phyloP scores from a whole-genome alignment of 2,888 invertebrate species.

The Sinotaia quadrata region DNA sequence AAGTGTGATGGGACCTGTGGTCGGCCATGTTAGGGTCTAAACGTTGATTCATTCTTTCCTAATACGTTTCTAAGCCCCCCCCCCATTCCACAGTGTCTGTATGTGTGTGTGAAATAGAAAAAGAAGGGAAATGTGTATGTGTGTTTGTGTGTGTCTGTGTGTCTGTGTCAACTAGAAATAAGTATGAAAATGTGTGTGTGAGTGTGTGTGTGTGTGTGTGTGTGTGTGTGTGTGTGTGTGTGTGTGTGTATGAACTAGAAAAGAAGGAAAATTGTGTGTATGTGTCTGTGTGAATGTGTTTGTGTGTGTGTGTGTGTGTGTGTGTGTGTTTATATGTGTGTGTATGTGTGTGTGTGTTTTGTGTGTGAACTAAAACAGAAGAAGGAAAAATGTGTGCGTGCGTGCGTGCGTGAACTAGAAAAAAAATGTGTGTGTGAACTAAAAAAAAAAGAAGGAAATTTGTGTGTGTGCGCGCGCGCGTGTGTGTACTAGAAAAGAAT shows the following conservation, averaged over 20 bases:
- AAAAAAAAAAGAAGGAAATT: no score
- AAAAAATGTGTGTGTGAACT: no score
- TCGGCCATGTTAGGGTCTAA: no score
- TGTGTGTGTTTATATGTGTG: not conserved
- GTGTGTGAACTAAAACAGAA: no score
- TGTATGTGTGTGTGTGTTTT: not conserved
- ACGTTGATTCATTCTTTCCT: no score
- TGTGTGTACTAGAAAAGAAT: no score
- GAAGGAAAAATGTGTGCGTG: no score
- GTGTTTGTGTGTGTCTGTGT: not conserved
- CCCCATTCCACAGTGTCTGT: not conserved
- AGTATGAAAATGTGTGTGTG: conserved; percentile 3
- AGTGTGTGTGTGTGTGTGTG: not conserved
- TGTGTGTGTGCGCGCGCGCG: no score
- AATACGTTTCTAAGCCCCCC: no score
- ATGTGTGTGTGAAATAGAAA: not conserved
- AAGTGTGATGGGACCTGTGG: no score
- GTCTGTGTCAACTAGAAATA: no score
- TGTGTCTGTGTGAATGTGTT: not conserved
- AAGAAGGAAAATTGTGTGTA: not conserved
- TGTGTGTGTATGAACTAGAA: not conserved
- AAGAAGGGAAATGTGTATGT: not conserved
- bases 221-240: not conserved
- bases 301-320: not conserved
- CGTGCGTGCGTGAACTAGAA: no score